phyloP scores from a whole-genome alignment of 2,888 invertebrate genomes.

The Euplagia quadripunctaria region DNA sequence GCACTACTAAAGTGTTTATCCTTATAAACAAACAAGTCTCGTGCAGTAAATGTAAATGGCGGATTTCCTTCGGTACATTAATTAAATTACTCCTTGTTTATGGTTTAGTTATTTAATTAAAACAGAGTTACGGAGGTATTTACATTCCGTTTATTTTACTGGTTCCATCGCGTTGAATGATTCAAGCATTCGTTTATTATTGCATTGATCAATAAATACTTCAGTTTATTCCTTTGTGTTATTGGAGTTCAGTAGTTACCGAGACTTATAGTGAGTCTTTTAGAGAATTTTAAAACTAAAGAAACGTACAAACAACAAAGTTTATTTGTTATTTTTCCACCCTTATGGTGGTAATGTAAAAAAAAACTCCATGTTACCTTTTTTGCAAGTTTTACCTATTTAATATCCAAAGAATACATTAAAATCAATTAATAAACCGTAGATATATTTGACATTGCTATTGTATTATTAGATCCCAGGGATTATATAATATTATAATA shows the following conservation, averaged over 20 bases:
- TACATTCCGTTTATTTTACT: slow-evolving; percentile 5
- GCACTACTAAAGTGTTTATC: slow-evolving; percentile 22
- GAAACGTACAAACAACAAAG: neutral
- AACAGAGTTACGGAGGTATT: slow-evolving; percentile 9
- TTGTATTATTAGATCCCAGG: too few relatives aligned
- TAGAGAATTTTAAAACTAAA: too few relatives aligned
- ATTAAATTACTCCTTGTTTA: slow-evolving; percentile 48
- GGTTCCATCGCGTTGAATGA: slow-evolving; percentile 7
- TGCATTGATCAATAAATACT: neutral
- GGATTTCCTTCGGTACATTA: slow-evolving; percentile 45
- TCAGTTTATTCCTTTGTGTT: neutral
- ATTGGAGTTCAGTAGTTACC: neutral
- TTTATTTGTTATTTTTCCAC: neutral
- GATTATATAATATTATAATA: too few relatives aligned
- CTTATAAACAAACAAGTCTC: slow-evolving; percentile 31
- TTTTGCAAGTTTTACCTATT: too few relatives aligned
- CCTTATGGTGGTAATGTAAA: too few relatives aligned
- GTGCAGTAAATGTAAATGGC: slow-evolving; percentile 36
- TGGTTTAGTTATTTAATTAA: slow-evolving; percentile 35
- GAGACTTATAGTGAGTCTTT: neutral
- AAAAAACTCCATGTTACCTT: too few relatives aligned
- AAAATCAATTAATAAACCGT: too few relatives aligned
- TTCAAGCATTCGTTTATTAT: neutral
- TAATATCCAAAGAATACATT: too few relatives aligned
- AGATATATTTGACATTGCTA: too few relatives aligned